A percentile compares a stretch with the other conserved stretches of the same genome.
Evolutionary conservation across 2,113 vertebrate species (phyloP).

Genomic region (Lasiurus cinereus): DNA sequence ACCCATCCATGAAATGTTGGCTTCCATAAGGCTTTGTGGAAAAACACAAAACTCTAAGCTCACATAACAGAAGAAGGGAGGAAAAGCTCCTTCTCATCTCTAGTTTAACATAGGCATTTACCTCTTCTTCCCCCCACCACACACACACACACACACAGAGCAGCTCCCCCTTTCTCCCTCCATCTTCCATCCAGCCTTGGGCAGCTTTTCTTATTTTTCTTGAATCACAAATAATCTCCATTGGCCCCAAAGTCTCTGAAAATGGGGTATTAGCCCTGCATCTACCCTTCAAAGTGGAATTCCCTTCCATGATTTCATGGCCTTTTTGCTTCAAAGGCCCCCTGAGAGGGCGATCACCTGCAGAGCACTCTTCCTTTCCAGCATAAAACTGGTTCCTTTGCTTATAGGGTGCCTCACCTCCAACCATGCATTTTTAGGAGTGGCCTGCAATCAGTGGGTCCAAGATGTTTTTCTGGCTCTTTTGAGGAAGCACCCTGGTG

Average conservation of each 20-base stretch:
- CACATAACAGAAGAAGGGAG: background rate
- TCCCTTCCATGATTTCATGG: background rate
- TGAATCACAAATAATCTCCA: background rate
- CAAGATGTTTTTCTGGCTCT: background rate
- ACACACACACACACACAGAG: rapidly evolving
- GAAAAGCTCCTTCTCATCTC: background rate
- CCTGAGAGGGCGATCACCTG: background rate
- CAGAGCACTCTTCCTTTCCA: background rate
- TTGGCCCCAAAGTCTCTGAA: background rate
- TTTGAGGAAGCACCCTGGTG: background rate
- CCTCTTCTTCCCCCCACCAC: no score
- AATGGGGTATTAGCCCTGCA: background rate
- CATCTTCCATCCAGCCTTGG: background rate
- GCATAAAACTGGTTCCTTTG: background rate
- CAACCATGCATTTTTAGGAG: background rate
- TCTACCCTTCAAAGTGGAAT: background rate
- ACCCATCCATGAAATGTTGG: background rate
- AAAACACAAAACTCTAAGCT: background rate
- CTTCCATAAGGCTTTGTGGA: background rate
- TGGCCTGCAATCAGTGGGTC: background rate
- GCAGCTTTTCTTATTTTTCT: background rate
- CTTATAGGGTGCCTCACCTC: background rate
- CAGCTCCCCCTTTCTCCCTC: no score
- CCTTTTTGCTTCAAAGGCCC: background rate
- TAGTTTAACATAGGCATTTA: background rate